Conservation (phyloP, 1,140 invertebrate species). For the Bactericera cockerelli region DNA sequence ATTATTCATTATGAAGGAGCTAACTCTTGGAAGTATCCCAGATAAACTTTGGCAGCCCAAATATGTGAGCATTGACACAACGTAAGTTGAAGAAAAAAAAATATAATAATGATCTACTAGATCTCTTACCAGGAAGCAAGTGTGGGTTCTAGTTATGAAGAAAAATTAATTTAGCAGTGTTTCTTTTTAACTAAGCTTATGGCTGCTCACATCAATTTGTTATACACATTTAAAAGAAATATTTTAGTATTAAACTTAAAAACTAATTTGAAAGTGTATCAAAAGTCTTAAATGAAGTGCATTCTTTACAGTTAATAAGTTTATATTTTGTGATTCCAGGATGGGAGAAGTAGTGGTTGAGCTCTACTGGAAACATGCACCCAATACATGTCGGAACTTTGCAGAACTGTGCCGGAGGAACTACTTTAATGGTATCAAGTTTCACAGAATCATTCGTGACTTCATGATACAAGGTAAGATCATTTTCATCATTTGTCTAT, state of each 20-base stretch:
- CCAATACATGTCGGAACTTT: slow-evolving; percentile 90
- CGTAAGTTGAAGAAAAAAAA: slow-evolving; percentile 40
- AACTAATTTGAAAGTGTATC: too few species aligned
- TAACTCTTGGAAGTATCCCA: slow-evolving; percentile 35
- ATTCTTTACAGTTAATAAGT: too few species aligned
- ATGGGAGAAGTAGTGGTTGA: slow-evolving; percentile 88
- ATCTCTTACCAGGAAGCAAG: too few species aligned
- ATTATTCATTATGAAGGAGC: slow-evolving; percentile 16
- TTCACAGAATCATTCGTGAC: slow-evolving; percentile 88
- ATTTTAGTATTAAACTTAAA: too few species aligned
- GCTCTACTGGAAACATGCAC: slow-evolving; percentile 95
- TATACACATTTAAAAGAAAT: too few species aligned
- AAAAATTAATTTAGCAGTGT: too few species aligned
- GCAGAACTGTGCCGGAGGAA: slow-evolving; percentile 79
- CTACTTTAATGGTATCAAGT: slow-evolving; percentile 92
- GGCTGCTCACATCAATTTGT: too few species aligned
- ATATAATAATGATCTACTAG: too few species aligned
- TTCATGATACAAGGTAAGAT: slow-evolving; percentile 92
- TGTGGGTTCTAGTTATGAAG: too few species aligned
- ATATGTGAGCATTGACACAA: slow-evolving; percentile 61
- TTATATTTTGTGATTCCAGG: slow-evolving; percentile 38
- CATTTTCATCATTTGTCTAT: too few species aligned
- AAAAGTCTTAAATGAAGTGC: too few species aligned
- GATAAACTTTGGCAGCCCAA: slow-evolving; percentile 75
- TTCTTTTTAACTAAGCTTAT: too few species aligned